Base-by-base conservation (phyloP, 2,888 invertebrate genomes). In the Dexiosoma caninum region DNA sequence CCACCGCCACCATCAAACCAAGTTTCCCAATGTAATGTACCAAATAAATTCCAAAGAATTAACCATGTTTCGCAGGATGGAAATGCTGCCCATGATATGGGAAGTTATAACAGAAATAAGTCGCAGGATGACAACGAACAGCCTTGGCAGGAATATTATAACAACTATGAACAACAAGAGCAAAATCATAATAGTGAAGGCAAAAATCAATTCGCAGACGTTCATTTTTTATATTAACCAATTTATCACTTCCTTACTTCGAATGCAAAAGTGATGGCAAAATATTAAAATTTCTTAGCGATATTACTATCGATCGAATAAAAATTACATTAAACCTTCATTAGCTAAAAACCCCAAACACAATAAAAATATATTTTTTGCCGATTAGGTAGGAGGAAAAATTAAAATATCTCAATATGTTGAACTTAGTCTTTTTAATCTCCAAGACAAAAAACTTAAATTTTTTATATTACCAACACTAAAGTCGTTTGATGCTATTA, bases 1-100 rank as follows among this genome's bases (percentile, higher is more conserved):
- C 35, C 30, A 53, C 53, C 53, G 9, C 30, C 53, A 32, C 53
- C 53, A 53, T 53, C 10, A 19, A 35, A 55, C 19, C 55, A 55
- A 14, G 4, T 55, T 55, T 19, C 3, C 7, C 53, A 19, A 46
- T 1, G 44, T 44, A 8, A 19, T 27, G 3, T 27, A 2, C 16
- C 19, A n/a, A 44, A 44, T 19, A 44, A 44, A 8, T 44, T 19
- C 8, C 44, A 44, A 19, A 16, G 44, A 44, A 9, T 44, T 16
- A 44, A 44, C 19, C 44, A 44, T 19, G 19, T 19, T 19, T 44
- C 19, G 5, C 44, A 44, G 9, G 19, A 19, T 16, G n/a, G n/a
- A n/a, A n/a, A n/a, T n/a, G n/a, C n/a, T n/a, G n/a, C 44, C 8
- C 8, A 16, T 9, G n/a, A 44, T 19, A 19, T 2, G 19, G 3